Base-by-base conservation (phyloP, 1,140 invertebrate species). In the Zaprionus inermis region DNA sequence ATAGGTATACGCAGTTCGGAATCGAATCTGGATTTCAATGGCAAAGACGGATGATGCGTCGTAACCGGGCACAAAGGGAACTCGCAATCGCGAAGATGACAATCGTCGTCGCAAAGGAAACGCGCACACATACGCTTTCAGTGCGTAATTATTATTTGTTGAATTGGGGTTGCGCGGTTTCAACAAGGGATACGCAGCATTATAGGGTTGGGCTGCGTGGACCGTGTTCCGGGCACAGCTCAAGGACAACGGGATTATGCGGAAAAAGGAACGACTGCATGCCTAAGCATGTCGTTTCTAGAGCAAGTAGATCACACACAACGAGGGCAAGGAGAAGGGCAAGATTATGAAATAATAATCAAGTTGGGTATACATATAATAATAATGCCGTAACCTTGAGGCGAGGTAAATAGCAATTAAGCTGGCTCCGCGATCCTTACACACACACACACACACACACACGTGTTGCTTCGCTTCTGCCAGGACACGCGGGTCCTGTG, bases 261-360 rank as follows among this genome's bases (percentile, higher is more conserved):
- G 24, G 11, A 18, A 49, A 64, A 49, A 72, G 71, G 66, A 32
- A 34, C 55, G 54, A 51, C 60, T 78, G 77, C 76, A 88, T 78
- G 81, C 81, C 74, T 79, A 63, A 73, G 79, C 83, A 78, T 73
- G 68, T 52, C 44, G 44, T 14, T n/a, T 36, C 38, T 57, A 68
- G 54, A 51, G 63, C 81, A 85, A 74, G 81, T 81, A 78, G 78
- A 78, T 73, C 64, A 71, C 36, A 55, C 44, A 61, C 49, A 51
- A 69, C 34, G 22, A 28, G 38, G 38, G 44, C 5, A 46, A 10
- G 28, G 80, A 49, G 65, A 52, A 58, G 59, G 63, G 59, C 63
- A 18, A 68, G 72, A 83, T 86, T 88, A 83, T 86, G 83, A 86
- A 89, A 78, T 88, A 89, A 89, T 83, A 86, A 83, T 88, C 79